phyloP scores from a whole-genome alignment of 1,140 invertebrate genomes.

The Gryon sp. region DNA sequence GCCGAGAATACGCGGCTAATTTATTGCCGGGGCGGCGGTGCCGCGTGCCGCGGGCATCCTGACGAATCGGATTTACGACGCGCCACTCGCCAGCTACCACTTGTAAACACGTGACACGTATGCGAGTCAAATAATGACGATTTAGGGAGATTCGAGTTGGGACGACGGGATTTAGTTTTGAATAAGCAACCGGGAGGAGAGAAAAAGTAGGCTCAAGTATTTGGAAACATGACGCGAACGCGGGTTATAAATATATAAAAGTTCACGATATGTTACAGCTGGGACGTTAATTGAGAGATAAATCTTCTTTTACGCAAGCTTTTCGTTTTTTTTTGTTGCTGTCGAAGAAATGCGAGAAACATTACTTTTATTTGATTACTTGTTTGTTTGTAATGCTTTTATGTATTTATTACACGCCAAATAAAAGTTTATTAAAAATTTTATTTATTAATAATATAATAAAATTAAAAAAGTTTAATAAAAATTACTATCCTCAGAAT shows the following conservation, averaged over 20 bases:
- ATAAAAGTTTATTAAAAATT: too few relatives aligned
- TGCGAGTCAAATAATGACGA: slow-evolving; percentile 50
- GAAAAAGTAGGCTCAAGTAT: slow-evolving; percentile 5
- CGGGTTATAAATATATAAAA: slow-evolving; percentile 19
- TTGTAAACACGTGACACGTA: slow-evolving; percentile 59
- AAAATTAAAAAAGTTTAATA: too few relatives aligned
- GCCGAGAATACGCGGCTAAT: slow-evolving; percentile 49
- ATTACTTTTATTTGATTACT: too few relatives aligned
- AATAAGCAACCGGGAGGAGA: slow-evolving; percentile 12
- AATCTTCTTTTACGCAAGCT: slow-evolving; percentile 7
- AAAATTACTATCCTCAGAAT: too few relatives aligned
- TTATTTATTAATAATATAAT: too few relatives aligned
- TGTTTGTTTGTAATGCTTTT: too few relatives aligned
- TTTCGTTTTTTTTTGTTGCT: background rate
- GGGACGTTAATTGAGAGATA: slow-evolving; percentile 38
- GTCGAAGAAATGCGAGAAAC: too few relatives aligned
- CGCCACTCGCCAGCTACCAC: slow-evolving; percentile 35
- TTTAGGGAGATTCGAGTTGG: slow-evolving; percentile 7
- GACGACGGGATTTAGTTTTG: slow-evolving; percentile 8
- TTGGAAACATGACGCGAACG: background rate
- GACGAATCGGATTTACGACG: slow-evolving; percentile 50
- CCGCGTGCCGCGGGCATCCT: slow-evolving; percentile 41
- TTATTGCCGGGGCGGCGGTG: slow-evolving; percentile 22
- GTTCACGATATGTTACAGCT: slow-evolving; percentile 11
- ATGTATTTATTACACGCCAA: too few relatives aligned